Base-by-base conservation (phyloP, 2,113 vertebrate genomes). In the Heliornis fulica region DNA sequence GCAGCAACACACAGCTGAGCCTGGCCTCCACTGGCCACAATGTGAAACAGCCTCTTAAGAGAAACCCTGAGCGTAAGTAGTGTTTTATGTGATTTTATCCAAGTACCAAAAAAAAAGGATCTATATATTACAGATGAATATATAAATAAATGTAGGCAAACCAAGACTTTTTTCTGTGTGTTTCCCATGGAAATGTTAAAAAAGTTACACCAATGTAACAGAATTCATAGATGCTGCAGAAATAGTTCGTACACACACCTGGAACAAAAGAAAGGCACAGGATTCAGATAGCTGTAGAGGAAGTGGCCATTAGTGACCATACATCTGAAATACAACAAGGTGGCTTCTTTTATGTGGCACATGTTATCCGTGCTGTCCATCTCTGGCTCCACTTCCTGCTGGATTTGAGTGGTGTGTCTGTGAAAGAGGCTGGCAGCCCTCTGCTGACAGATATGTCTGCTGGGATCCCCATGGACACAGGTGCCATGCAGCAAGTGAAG, bases 231-330 rank as follows among this genome's bases (percentile, higher is more conserved):
- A 10, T 74, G 3, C 11, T 48, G 8, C 29, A 65, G 45, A 25
- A 74, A 56, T 22, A n/a, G 32, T 34, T 38, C 3, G 2, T 6
- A 28, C 31, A 48, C 0, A 0, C 11, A 45, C 16, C 43, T 43
- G n/a, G 36, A 64, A 16, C 18, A 43, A 20, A 13, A 82, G 25
- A 40, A 72, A 31, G 50, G 63, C 68, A 43, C 10, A 48, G 54
- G 66, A 79, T 76, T 90, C 45, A 74, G n/a, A 26, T 32, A 46
- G 43, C 26, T 64, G 26, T 8, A 32, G 14, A 5, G 14, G 4
- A 4, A 29, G 26, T 31, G 25, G 36, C 15, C 28, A 40, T 32
- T 29, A 40, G 21, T 22, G 25, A 29, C 66, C 61, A 26, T 25
- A 59, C 1, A 0, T 22, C 32, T 50, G 34, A 92, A 50, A 56